Conservation (phyloP, 2,797 vertebrate species). For the Emys orbicularis region DNA sequence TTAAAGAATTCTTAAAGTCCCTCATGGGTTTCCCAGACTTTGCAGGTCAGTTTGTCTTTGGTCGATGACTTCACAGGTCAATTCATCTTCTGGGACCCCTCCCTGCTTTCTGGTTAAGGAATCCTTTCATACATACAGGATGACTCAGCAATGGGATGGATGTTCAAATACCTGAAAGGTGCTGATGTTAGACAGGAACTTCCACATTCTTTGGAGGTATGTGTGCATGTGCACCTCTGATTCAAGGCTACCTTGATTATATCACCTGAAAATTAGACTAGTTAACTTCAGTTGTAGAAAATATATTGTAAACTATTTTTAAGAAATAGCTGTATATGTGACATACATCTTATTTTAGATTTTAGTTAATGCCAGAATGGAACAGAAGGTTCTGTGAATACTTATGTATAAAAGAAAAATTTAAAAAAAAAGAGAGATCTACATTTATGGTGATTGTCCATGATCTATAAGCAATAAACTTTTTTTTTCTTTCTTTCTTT, state of each 20-base stretch:
- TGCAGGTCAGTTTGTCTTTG: conserved; percentile 54
- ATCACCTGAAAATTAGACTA: not conserved
- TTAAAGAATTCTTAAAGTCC: not conserved
- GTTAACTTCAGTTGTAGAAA: not conserved
- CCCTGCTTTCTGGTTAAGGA: conserved; percentile 77
- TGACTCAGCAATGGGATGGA: conserved; percentile 72
- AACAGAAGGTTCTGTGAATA: not conserved
- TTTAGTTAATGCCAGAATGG: not conserved
- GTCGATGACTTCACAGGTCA: conserved; percentile 62
- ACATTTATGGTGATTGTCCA: fast-evolving
- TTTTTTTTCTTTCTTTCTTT: not conserved
- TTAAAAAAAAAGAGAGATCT: not conserved
- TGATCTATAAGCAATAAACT: fast-evolving
- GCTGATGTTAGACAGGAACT: conserved; percentile 72
- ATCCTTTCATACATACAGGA: conserved; percentile 57
- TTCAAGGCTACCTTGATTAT: conserved; percentile 12
- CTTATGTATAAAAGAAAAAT: not conserved
- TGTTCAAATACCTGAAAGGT: conserved; percentile 66
- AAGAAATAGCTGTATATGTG: not conserved
- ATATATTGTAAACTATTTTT: not conserved
- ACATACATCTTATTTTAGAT: not conserved
- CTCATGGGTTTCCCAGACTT: not conserved
- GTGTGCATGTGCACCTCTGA: conserved; percentile 31
- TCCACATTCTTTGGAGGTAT: conserved; percentile 74
- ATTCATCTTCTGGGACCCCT: conserved; percentile 61